These are phyloP conservation scores for Alectoris magna DNA, from an alignment of 2,797 vertebrate genomes.

Conservation along the genomic window DNA sequence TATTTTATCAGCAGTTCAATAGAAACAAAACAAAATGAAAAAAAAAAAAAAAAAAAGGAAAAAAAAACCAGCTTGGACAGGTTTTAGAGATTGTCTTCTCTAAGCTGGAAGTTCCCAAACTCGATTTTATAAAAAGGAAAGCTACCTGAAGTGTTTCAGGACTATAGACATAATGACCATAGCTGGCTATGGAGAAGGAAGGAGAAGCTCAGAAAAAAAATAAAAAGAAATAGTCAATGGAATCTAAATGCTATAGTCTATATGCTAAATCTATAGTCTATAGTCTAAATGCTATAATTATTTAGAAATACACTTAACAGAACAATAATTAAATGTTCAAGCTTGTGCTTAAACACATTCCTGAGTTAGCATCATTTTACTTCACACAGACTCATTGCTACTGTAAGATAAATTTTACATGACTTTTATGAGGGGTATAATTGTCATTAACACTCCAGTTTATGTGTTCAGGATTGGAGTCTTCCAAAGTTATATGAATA, in stretches of 20 bases:
- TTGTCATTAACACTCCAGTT: background rate
- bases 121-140: slow-evolving; percentile 15
- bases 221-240: background rate
- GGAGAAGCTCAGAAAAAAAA: background rate
- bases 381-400: background rate
- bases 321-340: background rate
- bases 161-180: background rate
- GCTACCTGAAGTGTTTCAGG: background rate
- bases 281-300: background rate
- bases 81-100: background rate
- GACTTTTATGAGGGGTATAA: background rate
- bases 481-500: background rate
- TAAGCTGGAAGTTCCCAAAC: background rate
- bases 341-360: background rate
- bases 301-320: too few relatives aligned
- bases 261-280: too few relatives aligned
- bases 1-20: slow-evolving; percentile 36
- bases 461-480: background rate
- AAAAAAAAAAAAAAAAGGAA: too few relatives aligned
- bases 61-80: background rate
- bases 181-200: background rate
- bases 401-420: background rate
- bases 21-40: background rate
- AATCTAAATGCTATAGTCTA: background rate
- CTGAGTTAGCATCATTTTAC: background rate